Evolutionary conservation across 1,140 invertebrate species (phyloP).

Genomic region (Sitobion miscanthi): DNA sequence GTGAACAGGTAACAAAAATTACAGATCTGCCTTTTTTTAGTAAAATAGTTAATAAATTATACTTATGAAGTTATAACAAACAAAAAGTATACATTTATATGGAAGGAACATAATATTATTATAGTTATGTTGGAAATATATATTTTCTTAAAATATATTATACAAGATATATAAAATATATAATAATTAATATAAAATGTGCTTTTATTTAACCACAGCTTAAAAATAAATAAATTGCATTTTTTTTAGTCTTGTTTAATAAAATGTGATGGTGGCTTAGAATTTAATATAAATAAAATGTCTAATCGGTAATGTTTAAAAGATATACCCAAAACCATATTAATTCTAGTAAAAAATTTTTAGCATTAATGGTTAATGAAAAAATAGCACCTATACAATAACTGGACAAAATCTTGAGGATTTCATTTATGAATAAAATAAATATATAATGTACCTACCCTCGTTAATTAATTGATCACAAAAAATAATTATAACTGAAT

Average conservation of each 20-base stretch:
- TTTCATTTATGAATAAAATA: not conserved
- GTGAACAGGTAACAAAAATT: not conserved
- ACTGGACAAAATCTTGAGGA: not conserved
- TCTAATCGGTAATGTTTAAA: not conserved
- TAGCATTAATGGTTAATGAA: not conserved
- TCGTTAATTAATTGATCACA: not conserved
- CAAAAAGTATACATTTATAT: constrained; percentile 14
- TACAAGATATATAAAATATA: not conserved
- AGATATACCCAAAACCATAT: constrained; percentile 28
- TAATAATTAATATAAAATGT: constrained; percentile 12
- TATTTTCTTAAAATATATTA: not conserved
- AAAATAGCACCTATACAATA: constrained; percentile 35
- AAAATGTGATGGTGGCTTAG: not conserved
- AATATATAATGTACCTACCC: not conserved
- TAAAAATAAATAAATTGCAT: not conserved
- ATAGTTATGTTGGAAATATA: not conserved
- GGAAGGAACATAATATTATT: constrained; percentile 38
- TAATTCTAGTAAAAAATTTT: not conserved
- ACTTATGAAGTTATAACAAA: not conserved
- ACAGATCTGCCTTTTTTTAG: not conserved
- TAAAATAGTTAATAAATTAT: not conserved
- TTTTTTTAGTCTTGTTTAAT: not conserved
- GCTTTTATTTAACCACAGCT: not conserved
- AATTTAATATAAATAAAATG: not conserved
- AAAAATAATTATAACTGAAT: not conserved